phyloP scores from a whole-genome alignment of 2,888 invertebrate species.

The Patella ulyssiponensis region DNA sequence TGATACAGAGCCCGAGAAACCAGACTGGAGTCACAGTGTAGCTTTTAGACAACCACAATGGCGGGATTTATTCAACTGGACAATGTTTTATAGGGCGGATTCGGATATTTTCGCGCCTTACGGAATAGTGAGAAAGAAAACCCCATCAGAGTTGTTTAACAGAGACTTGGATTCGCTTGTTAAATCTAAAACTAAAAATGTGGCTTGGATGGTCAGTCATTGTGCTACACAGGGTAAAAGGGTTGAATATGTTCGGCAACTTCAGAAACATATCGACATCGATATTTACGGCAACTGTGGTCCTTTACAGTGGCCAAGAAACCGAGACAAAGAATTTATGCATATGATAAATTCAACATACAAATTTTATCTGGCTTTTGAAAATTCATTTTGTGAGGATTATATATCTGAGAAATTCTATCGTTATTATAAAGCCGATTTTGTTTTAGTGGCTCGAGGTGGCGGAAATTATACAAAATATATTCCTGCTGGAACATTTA shows the following conservation, averaged over 20 bases:
- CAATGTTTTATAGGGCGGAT: background rate
- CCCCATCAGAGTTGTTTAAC: background rate
- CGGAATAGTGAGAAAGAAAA: background rate
- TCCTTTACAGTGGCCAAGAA: background rate
- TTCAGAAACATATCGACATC: background rate
- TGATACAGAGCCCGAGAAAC: background rate
- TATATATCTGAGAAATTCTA: background rate
- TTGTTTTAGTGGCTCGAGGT: background rate
- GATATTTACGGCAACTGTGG: background rate
- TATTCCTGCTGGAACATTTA: background rate
- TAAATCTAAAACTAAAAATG: background rate
- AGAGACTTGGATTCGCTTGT: background rate
- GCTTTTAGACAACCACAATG: background rate
- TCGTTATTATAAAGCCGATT: background rate
- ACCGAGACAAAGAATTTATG: background rate
- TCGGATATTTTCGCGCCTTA: background rate
- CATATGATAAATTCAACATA: background rate
- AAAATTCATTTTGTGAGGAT: background rate
- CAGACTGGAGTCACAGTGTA: background rate
- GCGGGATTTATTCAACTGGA: background rate
- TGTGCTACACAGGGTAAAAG: background rate
- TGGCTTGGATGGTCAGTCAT: background rate
- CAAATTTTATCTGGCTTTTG: background rate
- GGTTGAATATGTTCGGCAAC: background rate
- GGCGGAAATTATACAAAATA: background rate